Evolutionary conservation across 2,113 vertebrate genomes (phyloP), one percentile per base, ranked within the genome.

Genomic region (Triplophysa tibetana): DNA sequence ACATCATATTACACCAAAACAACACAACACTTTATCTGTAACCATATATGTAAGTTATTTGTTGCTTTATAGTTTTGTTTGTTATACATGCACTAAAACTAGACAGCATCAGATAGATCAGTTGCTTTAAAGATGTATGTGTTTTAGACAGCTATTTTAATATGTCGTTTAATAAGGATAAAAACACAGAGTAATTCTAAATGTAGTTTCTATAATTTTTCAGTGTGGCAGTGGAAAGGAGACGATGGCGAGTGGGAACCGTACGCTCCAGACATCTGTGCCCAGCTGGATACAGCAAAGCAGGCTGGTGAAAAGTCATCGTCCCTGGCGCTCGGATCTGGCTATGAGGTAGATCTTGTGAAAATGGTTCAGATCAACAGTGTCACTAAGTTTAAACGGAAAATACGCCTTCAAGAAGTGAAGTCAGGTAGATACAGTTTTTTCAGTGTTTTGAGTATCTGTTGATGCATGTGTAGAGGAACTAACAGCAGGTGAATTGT

Each of bases 201-300:
- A 12, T 21, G 23, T 45, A 38, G 66, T 14, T 29, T 63, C 21
- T 21, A 16, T 60, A 8, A n/a, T 33, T 61, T 12, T 24, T 62
- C 82, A 93, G 94, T 90, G 38, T 95, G 94, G 94, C 90, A 92
- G 88, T 95, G 94, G 93, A 60, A 89, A 70, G 91, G 87, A 0
- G 92, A 94, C 23, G 76, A 91, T 0, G 89, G 81, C 2, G 82
- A 86, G 50, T 95, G 94, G 94, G 83, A 89, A 17, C 78, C 87
- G 0, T 95, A 93, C 74, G 60, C 90, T 0, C 72, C 89, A 0
- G 72, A 86, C 2, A 88, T 64, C 14, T 92, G 89, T 48, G 66
- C 86, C 13, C 16, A 88, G 65, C 84, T 95, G 85, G 89, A 92
- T 79, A 70, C 87, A 0, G 92, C 91, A 0, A 24, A 88, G 11